Evolutionary conservation across 2,797 vertebrate species (phyloP), one percentile per base, ranked within the genome.

Genomic region (Salarias fasciatus): DNA sequence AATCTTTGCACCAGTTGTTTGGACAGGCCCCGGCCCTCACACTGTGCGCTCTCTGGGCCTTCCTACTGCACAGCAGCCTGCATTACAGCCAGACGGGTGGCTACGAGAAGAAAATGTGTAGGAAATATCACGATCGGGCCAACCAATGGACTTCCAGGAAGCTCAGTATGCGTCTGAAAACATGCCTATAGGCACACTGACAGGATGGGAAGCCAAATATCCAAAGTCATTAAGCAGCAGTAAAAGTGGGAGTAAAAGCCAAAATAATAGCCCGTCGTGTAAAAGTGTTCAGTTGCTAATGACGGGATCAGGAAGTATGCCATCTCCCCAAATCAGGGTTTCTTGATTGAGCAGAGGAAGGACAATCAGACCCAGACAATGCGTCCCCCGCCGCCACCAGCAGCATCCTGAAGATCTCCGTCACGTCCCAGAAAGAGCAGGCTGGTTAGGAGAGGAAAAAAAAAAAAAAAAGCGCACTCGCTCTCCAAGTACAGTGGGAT

Each of bases 291-390:
- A 36, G 7, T 24, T 76, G 76, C 80, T 79, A 46, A 67, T 57
- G 55, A 74, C 14, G 41, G 63, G 41, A 63, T 70, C 55, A 75
- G 84, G 80, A 88, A 86, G 68, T 59, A 30, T 51, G 59, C 38
- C 77, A 63, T 73, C 63, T 64, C 56, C 28, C 38, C 24, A 49
- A 62, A 74, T 77, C 70, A 63, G 15, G 52, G 49, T 5, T 28
- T 41, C 68, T 43, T 89, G 85, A 89, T 89, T 89, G 73, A 64
- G 40, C 63, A 50, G 70, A 82, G 72, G 86, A 87, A 86, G 67
- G 76, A 80, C 84, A 86, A 86, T 86, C 85, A 79, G 62, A 74
- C 35, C 36, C 66, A 83, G 70, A 88, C 81, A 80, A 71, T 73
- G 64, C 29, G 0, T 24, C 18, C 18, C 2, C 18, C 2, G 18